Conservation (phyloP, 2,797 vertebrate genomes). For the Allobates femoralis region DNA sequence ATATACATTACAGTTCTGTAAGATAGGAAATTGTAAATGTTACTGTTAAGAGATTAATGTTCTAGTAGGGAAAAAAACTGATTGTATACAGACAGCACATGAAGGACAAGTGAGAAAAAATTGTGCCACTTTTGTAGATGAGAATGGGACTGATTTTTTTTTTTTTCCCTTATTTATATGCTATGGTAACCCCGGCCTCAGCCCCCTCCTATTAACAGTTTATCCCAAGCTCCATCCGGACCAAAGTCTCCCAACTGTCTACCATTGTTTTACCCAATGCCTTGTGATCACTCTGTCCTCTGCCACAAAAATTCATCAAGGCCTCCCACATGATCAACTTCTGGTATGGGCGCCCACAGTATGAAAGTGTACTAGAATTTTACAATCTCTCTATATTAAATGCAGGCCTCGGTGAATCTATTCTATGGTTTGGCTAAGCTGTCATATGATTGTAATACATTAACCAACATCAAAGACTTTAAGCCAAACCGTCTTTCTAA, state of each 20-base stretch:
- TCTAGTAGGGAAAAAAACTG: too few relatives aligned
- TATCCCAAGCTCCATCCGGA: background rate
- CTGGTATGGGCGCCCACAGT: background rate
- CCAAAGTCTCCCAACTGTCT: background rate
- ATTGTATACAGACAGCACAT: too few relatives aligned
- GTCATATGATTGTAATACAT: slow-evolving; percentile 5
- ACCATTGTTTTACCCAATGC: background rate
- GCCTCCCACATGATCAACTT: background rate
- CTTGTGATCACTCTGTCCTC: background rate
- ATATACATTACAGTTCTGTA: too few relatives aligned
- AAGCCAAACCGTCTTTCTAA: background rate
- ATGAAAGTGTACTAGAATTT: background rate
- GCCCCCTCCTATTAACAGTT: background rate
- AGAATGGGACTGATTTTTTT: too few relatives aligned
- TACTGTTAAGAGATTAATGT: too few relatives aligned
- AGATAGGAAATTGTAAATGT: too few relatives aligned
- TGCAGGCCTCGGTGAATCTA: background rate
- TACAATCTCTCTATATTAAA: background rate
- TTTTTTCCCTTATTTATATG: too few relatives aligned
- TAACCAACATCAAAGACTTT: slow-evolving; percentile 14
- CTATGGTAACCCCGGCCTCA: too few relatives aligned
- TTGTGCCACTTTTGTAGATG: too few relatives aligned
- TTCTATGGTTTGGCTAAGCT: background rate
- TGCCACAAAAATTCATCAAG: background rate
- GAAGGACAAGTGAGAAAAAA: too few relatives aligned